These are phyloP conservation scores for Apostichopus leukothele DNA, from an alignment of 53 echinoderm and acorn worm genomes.

Conservation along the genomic window DNA sequence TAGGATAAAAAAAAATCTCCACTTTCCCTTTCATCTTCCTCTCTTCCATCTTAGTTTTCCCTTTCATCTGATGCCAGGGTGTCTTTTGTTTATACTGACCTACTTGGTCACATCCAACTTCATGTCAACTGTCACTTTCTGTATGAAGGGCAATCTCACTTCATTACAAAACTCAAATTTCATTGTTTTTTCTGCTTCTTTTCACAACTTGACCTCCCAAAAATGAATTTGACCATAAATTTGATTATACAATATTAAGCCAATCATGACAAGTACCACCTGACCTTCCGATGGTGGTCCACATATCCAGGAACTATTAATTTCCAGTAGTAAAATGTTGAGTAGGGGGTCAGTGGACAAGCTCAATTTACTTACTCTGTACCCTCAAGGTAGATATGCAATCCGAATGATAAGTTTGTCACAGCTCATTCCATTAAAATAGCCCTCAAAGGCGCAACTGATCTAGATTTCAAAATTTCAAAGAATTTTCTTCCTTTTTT, in stretches of 20 bases:
- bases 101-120: not conserved
- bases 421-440: too few species aligned
- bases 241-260: not conserved
- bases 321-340: too few species aligned
- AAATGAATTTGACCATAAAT: not conserved
- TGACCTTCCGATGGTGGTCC: not conserved
- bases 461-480: too few species aligned
- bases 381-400: too few species aligned
- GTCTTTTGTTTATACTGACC: not conserved
- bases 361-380: too few species aligned
- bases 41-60: not conserved
- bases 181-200: too few species aligned
- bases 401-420: too few species aligned
- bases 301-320: too few species aligned
- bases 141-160: not conserved
- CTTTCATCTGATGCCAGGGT: not conserved
- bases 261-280: not conserved
- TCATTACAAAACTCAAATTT: not conserved
- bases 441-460: too few species aligned
- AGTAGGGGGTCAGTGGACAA: too few species aligned
- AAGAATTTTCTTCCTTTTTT: too few species aligned
- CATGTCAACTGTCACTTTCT: not conserved
- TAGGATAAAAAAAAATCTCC: too few species aligned
- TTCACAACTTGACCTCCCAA: not conserved
- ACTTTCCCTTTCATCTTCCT: not conserved